phyloP scores from a whole-genome alignment of 2,888 invertebrate species.

The Acrocyrtus sp. region DNA sequence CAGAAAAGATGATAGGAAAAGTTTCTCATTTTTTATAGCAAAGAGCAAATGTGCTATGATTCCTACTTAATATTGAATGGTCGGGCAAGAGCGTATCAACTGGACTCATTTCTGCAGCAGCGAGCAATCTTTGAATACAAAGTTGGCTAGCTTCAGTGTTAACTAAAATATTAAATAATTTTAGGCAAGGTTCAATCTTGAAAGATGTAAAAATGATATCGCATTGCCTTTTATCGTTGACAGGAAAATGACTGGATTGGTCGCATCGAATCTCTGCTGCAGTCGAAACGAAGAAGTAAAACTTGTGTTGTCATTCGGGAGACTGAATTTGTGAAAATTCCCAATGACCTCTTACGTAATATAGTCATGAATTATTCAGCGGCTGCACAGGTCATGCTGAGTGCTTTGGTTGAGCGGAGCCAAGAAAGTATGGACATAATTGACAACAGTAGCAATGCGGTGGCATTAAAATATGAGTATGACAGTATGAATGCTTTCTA shows the following conservation, averaged over 20 bases:
- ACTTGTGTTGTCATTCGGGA: constrained; percentile 32
- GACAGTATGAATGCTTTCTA: too few species aligned
- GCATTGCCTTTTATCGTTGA: background rate
- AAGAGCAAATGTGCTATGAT: constrained; percentile 38
- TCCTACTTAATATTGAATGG: constrained; percentile 32
- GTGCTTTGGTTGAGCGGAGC: constrained; percentile 9
- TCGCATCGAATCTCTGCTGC: constrained; percentile 24
- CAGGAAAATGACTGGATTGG: constrained; percentile 47
- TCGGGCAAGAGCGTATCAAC: constrained; percentile 25
- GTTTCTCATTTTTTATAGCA: too few species aligned
- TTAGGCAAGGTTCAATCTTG: background rate
- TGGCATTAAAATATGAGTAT: too few species aligned
- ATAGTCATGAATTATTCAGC: constrained; percentile 19
- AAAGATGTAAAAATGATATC: background rate
- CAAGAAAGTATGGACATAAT: background rate
- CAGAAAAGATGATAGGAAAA: too few species aligned
- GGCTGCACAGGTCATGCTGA: constrained; percentile 26
- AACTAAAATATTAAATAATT: too few species aligned
- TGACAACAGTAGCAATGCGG: too few species aligned
- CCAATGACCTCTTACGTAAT: constrained; percentile 19
- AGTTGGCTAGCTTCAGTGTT: too few species aligned
- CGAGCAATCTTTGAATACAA: constrained; percentile 24
- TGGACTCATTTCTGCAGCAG: constrained; percentile 16
- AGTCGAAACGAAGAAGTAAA: constrained; percentile 26
- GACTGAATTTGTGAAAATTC: constrained; percentile 40